Evolutionary conservation across 2,113 vertebrate genomes (phyloP), one percentile per base, ranked within the genome.

Genomic region (Cephalopholis sonnerati): DNA sequence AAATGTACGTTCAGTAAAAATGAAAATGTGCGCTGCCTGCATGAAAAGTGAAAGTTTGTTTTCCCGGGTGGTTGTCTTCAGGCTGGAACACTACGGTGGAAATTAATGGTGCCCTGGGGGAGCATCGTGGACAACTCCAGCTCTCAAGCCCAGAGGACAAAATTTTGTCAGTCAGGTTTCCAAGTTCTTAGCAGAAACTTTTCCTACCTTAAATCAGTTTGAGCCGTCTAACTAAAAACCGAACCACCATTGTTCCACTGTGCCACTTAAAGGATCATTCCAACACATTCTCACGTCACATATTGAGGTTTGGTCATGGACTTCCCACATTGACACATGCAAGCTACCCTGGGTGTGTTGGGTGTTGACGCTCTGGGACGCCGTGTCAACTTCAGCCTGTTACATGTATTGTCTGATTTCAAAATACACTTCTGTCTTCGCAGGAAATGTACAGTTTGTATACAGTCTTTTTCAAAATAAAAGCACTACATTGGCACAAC

Each of bases 21-120:
- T 71, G 7, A 32, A 85, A 51, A 55, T 61, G 27, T 50, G 36
- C 1, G 18, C 10, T 17, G 27, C 39, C 10, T 59, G 32, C 46
- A 67, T 27, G 10, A 54, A 48, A 77, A 51, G 29, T 13, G n/a
- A 74, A 54, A 7, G 55, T 53, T 78, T 64, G 18, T 54, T 68
- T 65, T 73, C 17, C 44, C 18, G 8, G 70, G 32, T 69, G 73
- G 67, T 46, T 3, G 7, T 53, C 25, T 71, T 44, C 13, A 69
- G 2, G 27, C 13, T 53, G 17, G 84, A 53, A 53, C 13, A 24
- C 39, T 8, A 15, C 13, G 17, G 10, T 65, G 50, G 25, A 61
- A 32, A 36, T 81, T 17, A 70, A 82, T 71, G 50, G 32, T 57
- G 77, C 50, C 18, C 9, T 0, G 20, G 32, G 27, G 20, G 27